Percentiles rank a stretch among this genome's conserved stretches.
Conservation (phyloP, 1,140 invertebrate genomes). For the Neuroterus valhalla region DNA sequence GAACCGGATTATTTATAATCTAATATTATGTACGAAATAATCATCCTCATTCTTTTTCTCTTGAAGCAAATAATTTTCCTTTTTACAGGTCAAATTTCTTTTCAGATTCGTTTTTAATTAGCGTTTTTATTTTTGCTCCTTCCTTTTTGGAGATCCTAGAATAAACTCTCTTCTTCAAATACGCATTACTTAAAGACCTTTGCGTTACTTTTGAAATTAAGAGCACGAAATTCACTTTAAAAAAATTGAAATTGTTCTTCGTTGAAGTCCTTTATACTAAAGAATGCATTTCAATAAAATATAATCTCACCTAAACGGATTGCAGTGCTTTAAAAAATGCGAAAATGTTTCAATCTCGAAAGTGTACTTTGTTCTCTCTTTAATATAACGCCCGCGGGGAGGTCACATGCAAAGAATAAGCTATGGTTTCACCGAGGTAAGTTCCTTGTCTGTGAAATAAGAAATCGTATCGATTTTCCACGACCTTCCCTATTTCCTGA, state of each 20-base stretch:
- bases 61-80: neutral
- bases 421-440: slow-evolving; percentile 3
- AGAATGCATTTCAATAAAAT: neutral
- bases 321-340: neutral
- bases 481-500: neutral
- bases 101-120: slow-evolving; percentile 3
- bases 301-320: neutral
- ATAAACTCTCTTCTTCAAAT: neutral
- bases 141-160: neutral
- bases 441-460: slow-evolving; percentile 8
- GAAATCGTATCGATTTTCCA: neutral
- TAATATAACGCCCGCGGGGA: slow-evolving; percentile 4
- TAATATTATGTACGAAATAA: neutral
- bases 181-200: neutral
- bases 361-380: slow-evolving; percentile 11
- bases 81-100: neutral
- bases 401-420: neutral
- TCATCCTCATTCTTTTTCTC: neutral
- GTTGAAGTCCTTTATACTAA: neutral
- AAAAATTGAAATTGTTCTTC: neutral
- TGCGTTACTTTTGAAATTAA: neutral
- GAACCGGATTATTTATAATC: too few species aligned
- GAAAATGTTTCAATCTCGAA: slow-evolving; percentile 17
- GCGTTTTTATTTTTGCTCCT: neutral
- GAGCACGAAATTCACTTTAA: neutral